Evolutionary conservation across 2,888 invertebrate genomes (phyloP), one percentile per base, ranked within the genome.

Genomic region (Brassicogethes aeneus): DNA sequence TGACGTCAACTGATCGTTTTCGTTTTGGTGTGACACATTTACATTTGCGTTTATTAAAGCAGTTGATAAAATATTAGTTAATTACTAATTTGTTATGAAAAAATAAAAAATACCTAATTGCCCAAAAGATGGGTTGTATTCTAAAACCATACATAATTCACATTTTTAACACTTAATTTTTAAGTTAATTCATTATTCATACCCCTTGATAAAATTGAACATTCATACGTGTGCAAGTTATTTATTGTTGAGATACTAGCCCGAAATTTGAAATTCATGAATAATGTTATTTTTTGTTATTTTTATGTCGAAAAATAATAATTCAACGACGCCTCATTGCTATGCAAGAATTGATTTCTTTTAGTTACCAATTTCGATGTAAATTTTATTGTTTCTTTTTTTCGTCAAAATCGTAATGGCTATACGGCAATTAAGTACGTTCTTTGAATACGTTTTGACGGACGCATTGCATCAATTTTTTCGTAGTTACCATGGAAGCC

Each of bases 311-410:
- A 23, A 23, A 23, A 23, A 23, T 23, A 23, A 23, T 23, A 23
- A 23, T 23, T 23, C 10, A 5, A 23, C 5, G 23, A 23, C 23
- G 23, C 5, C 10, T 23, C 23, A 23, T 23, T 23, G 23, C 10
- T 23, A 23, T 23, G 23, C 23, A 23, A 23, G 10, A 10, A 23
- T 23, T 23, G 23, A 23, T 23, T 23, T 23, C 23, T 23, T 23
- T 23, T 23, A 23, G 23, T 23, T 23, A 23, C 23, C 23, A 23
- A 23, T 23, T 23, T 23, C 23, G 23, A 23, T 23, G 23, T 23
- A 23, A 23, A 23, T 23, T 23, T 23, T 23, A 23, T 23, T 23
- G 23, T 23, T 23, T 23, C 23, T 23, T 23, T 23, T n/a, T 23
- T 23, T 23, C 23, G 23, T 23, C 23, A 23, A 23, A 23, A 5